These are phyloP conservation scores for Apamea crenata DNA, from an alignment of 2,888 invertebrate species.

Conservation along the genomic window DNA sequence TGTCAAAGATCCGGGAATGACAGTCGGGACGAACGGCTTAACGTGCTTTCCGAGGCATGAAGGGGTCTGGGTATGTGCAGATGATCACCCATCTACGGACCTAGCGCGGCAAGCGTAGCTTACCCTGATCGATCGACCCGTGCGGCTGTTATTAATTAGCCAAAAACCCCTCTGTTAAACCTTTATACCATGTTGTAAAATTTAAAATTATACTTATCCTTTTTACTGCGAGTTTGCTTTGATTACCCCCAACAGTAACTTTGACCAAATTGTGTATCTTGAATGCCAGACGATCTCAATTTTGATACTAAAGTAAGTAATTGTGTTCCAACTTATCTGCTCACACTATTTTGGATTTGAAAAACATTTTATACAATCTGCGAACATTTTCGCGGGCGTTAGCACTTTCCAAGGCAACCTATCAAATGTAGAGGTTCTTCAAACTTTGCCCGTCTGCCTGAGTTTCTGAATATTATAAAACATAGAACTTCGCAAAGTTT, in stretches of 20 bases:
- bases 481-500: slow-evolving; percentile 9
- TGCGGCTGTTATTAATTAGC: too few species aligned
- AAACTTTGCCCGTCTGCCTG: background rate
- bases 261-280: background rate
- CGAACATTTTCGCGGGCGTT: background rate
- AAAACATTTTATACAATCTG: background rate
- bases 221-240: too few species aligned
- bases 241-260: background rate
- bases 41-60: too few species aligned
- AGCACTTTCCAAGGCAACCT: background rate
- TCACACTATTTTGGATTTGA: background rate
- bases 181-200: too few species aligned
- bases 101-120: too few species aligned
- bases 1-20: too few species aligned
- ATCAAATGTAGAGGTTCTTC: background rate
- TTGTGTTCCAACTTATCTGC: background rate
- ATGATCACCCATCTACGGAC: too few species aligned
- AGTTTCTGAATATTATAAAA: slow-evolving; percentile 6
- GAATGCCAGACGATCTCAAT: background rate
- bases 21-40: too few species aligned
- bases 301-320: background rate
- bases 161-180: too few species aligned
- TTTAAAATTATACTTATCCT: too few species aligned
- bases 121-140: too few species aligned
- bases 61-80: too few species aligned